Evolutionary conservation across 1,140 invertebrate genomes (phyloP).

Genomic region (Phymorhynchus buccinoides): DNA sequence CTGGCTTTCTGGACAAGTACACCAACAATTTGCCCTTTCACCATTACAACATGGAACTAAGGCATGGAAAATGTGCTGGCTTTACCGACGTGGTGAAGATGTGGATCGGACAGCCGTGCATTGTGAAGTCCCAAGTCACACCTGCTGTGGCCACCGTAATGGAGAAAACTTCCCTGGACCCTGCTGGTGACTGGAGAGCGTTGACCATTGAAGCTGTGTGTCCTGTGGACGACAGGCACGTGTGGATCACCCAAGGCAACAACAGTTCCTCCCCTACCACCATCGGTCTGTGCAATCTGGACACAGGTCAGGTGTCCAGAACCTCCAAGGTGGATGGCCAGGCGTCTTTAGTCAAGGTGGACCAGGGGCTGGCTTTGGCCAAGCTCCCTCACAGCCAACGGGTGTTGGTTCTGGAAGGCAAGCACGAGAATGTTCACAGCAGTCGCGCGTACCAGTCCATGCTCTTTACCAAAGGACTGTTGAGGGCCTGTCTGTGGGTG

Average conservation of each 20-base stretch:
- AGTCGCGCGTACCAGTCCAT: background rate
- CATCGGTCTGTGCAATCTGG: background rate
- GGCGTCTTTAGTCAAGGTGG: background rate
- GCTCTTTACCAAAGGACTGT: background rate
- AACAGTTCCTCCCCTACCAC: background rate
- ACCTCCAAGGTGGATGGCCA: background rate
- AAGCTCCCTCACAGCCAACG: background rate
- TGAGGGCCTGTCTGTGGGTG: background rate
- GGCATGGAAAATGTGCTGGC: background rate
- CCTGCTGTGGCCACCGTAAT: background rate
- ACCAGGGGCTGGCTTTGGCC: background rate
- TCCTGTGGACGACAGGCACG: background rate
- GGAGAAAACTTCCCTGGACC: background rate
- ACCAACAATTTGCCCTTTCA: background rate
- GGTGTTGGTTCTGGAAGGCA: background rate
- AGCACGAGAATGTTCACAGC: background rate
- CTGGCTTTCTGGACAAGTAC: background rate
- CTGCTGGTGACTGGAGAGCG: background rate
- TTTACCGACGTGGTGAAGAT: background rate
- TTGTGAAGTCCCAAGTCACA: background rate
- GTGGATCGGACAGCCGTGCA: background rate
- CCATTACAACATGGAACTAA: background rate
- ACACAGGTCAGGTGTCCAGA: background rate
- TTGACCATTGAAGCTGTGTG: background rate
- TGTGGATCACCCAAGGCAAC: background rate